Base-by-base conservation (phyloP, 1,140 invertebrate species). In the Neodiprion fabricii region DNA sequence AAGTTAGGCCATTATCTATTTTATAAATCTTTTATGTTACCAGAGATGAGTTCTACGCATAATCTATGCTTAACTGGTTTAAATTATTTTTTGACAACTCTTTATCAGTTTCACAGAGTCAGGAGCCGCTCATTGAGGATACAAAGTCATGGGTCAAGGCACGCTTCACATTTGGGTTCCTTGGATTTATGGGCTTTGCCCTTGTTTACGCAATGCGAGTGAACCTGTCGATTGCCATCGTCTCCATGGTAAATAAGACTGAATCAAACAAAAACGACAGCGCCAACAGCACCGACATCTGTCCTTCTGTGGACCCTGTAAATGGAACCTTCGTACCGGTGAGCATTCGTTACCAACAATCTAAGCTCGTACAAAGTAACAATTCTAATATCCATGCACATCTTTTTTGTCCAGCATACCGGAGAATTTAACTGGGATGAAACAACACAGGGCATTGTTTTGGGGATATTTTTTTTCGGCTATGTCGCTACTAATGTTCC, bases 221-320 rank as follows among this genome's bases (percentile, higher is more conserved):
- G 0, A 98, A 98, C 87, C 88, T 98, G 40, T 97, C 96, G 5
- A 95, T 98, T 11, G 97, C 96, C 8, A 97, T 98, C 84, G 96
- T 98, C 11, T 96, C 96, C 7, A 98, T 98, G 97, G 92, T 95
- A 2, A 97, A 97, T 79, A 92, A 94, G 73, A 93, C 94, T 23
- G 90, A 90, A 1, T 88, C 89, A 74, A 89, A 90, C 67, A 89
- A 90, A 70, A 87, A 87, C 48, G 84, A 86, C 61, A 89, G 90
- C 3, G n/a, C 50, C 10, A 53, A 53, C n/a, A 14, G 50, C 10
- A 86, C 89, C 74, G 92, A 93, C 83, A 91, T 92, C 0, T 94
- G 93, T 80, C 89, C 89, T 7, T 80, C 89, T n/a, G 75, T 71
- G 4, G 84, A 83, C 80, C 77, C 84, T 53, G 83, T 87, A 72